These are phyloP conservation scores for Herpetotheres cachinnans DNA, from an alignment of 2,113 vertebrate species.

Conservation along the genomic window DNA sequence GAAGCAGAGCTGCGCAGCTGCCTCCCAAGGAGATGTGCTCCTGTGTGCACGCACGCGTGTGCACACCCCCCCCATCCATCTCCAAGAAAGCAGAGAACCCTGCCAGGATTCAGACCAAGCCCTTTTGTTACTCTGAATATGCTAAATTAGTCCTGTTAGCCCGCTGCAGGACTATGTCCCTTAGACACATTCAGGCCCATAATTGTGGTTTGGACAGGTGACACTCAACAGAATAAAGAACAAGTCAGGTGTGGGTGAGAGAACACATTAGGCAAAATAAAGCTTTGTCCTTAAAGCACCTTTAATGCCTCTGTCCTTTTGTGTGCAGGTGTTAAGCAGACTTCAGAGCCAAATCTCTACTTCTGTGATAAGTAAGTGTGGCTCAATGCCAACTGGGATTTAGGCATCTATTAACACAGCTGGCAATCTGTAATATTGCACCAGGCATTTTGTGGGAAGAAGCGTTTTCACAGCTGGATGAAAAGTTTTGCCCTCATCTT, in stretches of 20 bases:
- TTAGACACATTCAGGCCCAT: neutral
- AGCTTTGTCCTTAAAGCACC: conserved; percentile 21
- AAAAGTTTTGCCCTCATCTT: neutral
- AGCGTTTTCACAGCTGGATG: conserved; percentile 9
- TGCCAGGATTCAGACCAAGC: neutral
- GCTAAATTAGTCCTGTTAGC: neutral
- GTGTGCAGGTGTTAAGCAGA: conserved; percentile 31
- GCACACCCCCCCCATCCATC: neutral
- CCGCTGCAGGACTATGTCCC: neutral
- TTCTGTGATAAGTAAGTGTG: neutral
- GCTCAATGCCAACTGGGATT: neutral
- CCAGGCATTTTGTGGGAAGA: neutral
- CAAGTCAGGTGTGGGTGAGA: neutral
- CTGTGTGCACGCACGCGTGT: accelerated
- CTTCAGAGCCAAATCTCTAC: neutral
- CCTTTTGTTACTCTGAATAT: neutral
- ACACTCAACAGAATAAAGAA: conserved; percentile 12
- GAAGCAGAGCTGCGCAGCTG: neutral
- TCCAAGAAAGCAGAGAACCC: neutral
- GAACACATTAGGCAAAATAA: neutral
- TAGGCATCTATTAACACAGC: conserved; percentile 49
- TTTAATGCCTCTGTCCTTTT: conserved; percentile 17
- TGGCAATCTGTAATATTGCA: neutral
- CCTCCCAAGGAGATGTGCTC: neutral
- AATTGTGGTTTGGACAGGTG: neutral